Base-by-base conservation (phyloP, 2,113 vertebrate genomes). In the Apodemus speciosus region DNA sequence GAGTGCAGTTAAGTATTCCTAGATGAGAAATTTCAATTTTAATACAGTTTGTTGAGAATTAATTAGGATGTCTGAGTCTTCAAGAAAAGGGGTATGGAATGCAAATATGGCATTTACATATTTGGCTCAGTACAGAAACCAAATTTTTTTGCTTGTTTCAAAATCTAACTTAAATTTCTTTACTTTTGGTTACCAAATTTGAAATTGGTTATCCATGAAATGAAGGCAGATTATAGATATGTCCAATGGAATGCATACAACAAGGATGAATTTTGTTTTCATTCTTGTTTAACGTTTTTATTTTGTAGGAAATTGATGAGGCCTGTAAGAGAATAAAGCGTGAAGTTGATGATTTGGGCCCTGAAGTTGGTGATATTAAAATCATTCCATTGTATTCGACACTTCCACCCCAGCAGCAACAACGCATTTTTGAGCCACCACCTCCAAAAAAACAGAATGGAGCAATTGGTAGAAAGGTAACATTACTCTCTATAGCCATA, bases 381-480 rank as follows among this genome's bases (percentile, higher is more conserved):
- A 99, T 99, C 98, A 99, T 99, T 98, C 99, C 99, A 0, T 97
- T 99, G 72, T 99, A 99, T 97, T 99, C 99, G 38, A 99, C 99
- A 0, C 98, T 99, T 96, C 99, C 99, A 86, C 99, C 99, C 0
- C 99, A 99, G 95, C 99, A 99, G 77, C 99, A 99, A 93, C 99
- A 99, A 93, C 98, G 99, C 92, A 99, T 99, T 98, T 99, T 99
- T 93, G 99, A 99, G 96, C 99, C 99, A 46, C 99, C 99, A 0
- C 99, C 99, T 83, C 99, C 99, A n/a, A 99, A 99, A 97, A 99
- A 99, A 93, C 98, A 98, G 85, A 99, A 96, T 2, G 99, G 99
- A 81, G 99, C 99, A 96, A 99, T 99, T 90, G 99, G 99, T 98
- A 98, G 99, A 96, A 99, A 99, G 99, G 99, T 99, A 98, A 95